A percentile compares a stretch with the other conserved stretches of the same genome.
Evolutionary conservation across 2,113 vertebrate species (phyloP).

Genomic region (Cyanocitta stelleri): DNA sequence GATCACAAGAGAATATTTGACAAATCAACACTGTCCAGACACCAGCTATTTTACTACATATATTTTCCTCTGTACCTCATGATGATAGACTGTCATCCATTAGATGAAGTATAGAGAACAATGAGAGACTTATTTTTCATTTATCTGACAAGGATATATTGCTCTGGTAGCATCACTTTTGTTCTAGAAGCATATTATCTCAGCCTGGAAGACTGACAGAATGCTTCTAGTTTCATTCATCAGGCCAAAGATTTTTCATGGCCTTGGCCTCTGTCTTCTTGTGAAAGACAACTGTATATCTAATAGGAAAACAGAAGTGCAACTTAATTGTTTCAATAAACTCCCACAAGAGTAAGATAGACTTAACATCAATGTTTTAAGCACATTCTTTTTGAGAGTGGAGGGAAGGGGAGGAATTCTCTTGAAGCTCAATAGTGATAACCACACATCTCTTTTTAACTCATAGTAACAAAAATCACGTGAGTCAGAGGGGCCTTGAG

Average conservation of each 20-base stretch:
- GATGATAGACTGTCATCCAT: neutral
- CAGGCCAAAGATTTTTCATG: neutral
- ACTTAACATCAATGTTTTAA: neutral
- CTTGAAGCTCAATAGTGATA: neutral
- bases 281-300: neutral
- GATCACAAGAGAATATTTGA: neutral
- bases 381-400: neutral
- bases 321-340: neutral
- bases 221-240: neutral
- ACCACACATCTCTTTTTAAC: neutral
- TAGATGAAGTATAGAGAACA: neutral
- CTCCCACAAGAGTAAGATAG: neutral
- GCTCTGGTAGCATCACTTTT: neutral
- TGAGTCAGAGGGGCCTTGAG: neutral
- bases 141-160: neutral
- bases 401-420: neutral
- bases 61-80: neutral
- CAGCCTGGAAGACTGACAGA: neutral
- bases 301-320: neutral
- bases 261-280: neutral
- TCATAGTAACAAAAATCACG: neutral
- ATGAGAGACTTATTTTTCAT: neutral
- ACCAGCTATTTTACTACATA: neutral
- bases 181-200: neutral
- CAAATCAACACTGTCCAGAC: neutral